Evolutionary conservation across 2,888 invertebrate genomes (phyloP).

Genomic region (Cordilura impudica): DNA sequence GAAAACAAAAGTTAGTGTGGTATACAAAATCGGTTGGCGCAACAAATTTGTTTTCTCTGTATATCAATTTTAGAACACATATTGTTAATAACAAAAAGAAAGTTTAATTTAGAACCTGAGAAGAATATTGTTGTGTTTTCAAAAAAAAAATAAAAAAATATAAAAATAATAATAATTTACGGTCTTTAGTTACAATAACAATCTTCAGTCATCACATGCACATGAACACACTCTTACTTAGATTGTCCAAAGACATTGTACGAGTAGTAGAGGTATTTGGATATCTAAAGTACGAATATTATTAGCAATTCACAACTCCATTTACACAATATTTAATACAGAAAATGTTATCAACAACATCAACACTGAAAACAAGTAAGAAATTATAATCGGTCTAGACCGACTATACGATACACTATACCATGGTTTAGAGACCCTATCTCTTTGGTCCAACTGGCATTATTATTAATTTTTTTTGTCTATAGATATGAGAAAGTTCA

Average conservation of each 20-base stretch:
- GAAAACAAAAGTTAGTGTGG: too few species aligned
- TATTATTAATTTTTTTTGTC: too few species aligned
- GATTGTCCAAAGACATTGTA: background rate
- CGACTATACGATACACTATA: too few species aligned
- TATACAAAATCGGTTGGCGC: too few species aligned
- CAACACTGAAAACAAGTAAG: background rate
- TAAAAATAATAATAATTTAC: slow-evolving; percentile 39
- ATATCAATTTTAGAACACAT: background rate
- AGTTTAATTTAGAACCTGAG: slow-evolving; percentile 47
- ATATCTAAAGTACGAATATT: background rate
- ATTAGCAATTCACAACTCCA: slow-evolving; percentile 40
- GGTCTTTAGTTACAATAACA: slow-evolving; percentile 39
- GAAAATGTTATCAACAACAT: background rate
- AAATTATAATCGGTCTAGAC: too few species aligned
- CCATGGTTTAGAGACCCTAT: too few species aligned
- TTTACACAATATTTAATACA: slow-evolving; percentile 34
- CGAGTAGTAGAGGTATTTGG: background rate
- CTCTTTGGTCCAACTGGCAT: too few species aligned
- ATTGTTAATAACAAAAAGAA: slow-evolving; percentile 43
- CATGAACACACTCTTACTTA: background rate
- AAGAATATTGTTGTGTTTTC: background rate
- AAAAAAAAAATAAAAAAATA: background rate
- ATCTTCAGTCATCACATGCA: background rate
- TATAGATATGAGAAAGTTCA: too few species aligned
- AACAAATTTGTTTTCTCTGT: too few species aligned